These are phyloP conservation scores for Eurytoma californica DNA, from an alignment of 2,888 invertebrate genomes.

Conservation along the genomic window DNA sequence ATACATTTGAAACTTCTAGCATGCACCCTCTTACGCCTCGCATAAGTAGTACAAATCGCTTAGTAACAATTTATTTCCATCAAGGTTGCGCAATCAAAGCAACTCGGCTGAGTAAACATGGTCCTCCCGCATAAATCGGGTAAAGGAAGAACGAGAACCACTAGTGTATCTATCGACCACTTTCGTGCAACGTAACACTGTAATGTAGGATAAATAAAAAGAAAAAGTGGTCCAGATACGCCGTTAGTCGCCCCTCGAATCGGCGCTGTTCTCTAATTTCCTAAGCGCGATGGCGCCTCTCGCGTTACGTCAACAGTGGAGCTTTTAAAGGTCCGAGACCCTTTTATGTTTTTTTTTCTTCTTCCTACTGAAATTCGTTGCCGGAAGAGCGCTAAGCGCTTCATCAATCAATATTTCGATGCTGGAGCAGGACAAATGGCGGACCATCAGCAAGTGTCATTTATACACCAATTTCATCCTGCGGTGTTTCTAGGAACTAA, in stretches of 20 bases:
- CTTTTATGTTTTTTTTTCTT: too few relatives aligned
- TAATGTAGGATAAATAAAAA: slow-evolving; percentile 51
- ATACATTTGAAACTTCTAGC: too few relatives aligned
- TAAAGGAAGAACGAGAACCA: background rate
- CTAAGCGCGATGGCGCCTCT: slow-evolving; percentile 21
- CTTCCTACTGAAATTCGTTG: background rate
- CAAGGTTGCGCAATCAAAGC: slow-evolving; percentile 18
- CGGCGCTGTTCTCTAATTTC: slow-evolving; percentile 18
- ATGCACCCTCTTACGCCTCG: too few relatives aligned
- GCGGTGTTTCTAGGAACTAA: too few relatives aligned
- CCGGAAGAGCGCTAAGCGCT: too few relatives aligned
- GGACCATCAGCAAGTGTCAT: too few relatives aligned
- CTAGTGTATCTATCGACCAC: background rate
- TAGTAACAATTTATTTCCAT: slow-evolving; percentile 9
- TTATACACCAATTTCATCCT: too few relatives aligned
- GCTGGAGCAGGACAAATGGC: too few relatives aligned
- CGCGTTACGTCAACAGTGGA: slow-evolving; percentile 37
- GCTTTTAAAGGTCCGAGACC: slow-evolving; percentile 32
- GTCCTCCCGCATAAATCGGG: background rate
- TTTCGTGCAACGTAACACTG: slow-evolving; percentile 42
- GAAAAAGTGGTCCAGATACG: background rate
- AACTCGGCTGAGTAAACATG: slow-evolving; percentile 14
- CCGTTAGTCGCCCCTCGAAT: slow-evolving; percentile 1
- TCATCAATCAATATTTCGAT: too few relatives aligned
- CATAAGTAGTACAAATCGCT: slow-evolving; percentile 35